These are phyloP conservation scores for Sceliomorpha sp. DNA, from an alignment of 2,888 invertebrate genomes.

Conservation along the genomic window DNA sequence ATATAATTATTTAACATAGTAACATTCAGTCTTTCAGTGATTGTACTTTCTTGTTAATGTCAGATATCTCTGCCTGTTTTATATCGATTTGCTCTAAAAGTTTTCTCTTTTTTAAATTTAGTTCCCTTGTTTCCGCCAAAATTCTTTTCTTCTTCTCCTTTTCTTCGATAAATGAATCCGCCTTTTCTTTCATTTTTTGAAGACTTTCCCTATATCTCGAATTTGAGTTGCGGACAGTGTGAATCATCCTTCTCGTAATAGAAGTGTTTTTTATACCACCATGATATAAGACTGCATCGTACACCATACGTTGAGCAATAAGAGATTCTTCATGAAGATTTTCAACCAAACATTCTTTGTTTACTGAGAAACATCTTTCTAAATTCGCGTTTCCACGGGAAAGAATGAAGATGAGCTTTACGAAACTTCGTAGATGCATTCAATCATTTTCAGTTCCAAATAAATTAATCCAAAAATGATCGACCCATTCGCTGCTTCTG, in stretches of 20 bases:
- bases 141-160: too few relatives aligned
- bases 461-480: slow-evolving; percentile 14
- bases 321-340: slow-evolving; percentile 49
- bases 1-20: background rate
- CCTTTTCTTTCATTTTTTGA: too few relatives aligned
- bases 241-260: slow-evolving; percentile 48
- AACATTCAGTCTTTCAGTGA: background rate
- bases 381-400: slow-evolving; percentile 55
- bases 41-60: background rate
- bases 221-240: slow-evolving; percentile 42
- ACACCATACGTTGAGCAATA: slow-evolving; percentile 48
- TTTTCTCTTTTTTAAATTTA: background rate
- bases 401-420: slow-evolving; percentile 45
- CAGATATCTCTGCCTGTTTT: background rate
- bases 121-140: slow-evolving; percentile 1
- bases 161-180: too few relatives aligned
- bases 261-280: slow-evolving; percentile 41
- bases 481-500: background rate
- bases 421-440: background rate
- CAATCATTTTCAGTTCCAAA: background rate
- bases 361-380: slow-evolving; percentile 56
- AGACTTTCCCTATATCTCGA: slow-evolving; percentile 34
- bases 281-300: slow-evolving; percentile 42
- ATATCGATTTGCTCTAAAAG: background rate
- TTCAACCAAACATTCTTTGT: slow-evolving; percentile 54